These are phyloP conservation scores for Caenorhabditis wallacei DNA, from an alignment of 2,888 invertebrate genomes.

Conservation along the genomic window DNA sequence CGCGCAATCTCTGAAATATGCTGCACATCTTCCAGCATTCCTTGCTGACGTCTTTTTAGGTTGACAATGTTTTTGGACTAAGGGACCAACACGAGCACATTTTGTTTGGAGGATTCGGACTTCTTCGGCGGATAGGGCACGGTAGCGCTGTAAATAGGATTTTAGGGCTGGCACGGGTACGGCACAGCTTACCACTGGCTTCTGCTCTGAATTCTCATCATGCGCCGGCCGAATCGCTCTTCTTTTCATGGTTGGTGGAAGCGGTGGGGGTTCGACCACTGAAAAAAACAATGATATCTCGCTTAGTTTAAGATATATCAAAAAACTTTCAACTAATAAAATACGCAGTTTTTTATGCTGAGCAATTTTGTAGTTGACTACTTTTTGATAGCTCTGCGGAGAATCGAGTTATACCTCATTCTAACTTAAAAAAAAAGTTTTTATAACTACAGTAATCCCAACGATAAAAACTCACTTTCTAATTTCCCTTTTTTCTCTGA, in stretches of 20 bases:
- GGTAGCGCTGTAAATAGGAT: slow-evolving; percentile 34
- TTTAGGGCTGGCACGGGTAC: background rate
- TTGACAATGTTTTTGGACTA: slow-evolving; percentile 66
- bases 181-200: slow-evolving; percentile 23
- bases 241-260: slow-evolving; percentile 40
- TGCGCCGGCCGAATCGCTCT: slow-evolving; percentile 37
- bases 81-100: slow-evolving; percentile 47
- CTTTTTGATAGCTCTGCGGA: too few relatives aligned
- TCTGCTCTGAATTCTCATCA: slow-evolving; percentile 30
- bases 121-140: slow-evolving; percentile 52
- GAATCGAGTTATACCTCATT: too few relatives aligned
- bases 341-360: too few relatives aligned
- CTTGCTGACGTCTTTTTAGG: slow-evolving; percentile 58
- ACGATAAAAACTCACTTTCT: slow-evolving; percentile 45
- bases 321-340: too few relatives aligned
- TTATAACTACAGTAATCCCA: too few relatives aligned
- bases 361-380: too few relatives aligned
- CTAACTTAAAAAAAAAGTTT: too few relatives aligned
- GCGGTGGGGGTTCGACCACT: slow-evolving; percentile 62
- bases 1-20: slow-evolving; percentile 75
- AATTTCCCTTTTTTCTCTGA: slow-evolving; percentile 9
- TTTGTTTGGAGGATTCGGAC: slow-evolving; percentile 48
- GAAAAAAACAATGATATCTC: background rate
- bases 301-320: background rate
- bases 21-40: slow-evolving; percentile 68